Conservation (phyloP, 2,113 vertebrate genomes). For the Scolopax mira region DNA sequence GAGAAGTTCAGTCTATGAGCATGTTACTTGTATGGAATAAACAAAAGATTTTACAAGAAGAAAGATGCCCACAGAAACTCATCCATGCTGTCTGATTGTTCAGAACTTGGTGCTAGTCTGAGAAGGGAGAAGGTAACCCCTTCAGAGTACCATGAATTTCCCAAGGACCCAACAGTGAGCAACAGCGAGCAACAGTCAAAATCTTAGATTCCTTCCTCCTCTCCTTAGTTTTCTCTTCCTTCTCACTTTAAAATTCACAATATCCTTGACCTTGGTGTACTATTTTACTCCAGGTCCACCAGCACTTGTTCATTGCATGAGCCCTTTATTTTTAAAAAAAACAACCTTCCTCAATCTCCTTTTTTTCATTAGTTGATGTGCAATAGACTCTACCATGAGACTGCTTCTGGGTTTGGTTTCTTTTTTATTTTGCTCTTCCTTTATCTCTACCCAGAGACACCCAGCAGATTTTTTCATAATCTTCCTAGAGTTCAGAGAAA, state of each 20-base stretch:
- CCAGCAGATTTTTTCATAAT: slow-evolving; percentile 34
- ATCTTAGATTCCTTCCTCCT: neutral
- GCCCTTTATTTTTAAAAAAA: neutral
- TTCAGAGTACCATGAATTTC: neutral
- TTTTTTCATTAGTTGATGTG: slow-evolving; percentile 4
- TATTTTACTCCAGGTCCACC: neutral
- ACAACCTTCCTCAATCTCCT: neutral
- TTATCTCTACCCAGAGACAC: slow-evolving; percentile 43
- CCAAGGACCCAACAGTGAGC: neutral
- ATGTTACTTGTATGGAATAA: neutral
- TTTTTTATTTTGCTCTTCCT: slow-evolving; percentile 39
- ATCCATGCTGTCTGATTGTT: neutral
- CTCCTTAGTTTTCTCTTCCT: neutral
- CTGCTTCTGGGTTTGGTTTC: neutral
- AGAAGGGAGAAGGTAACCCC: neutral
- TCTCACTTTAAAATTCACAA: neutral
- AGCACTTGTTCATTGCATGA: neutral
- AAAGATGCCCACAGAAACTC: neutral
- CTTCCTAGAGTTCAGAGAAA: slow-evolving; percentile 21
- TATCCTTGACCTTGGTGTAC: neutral
- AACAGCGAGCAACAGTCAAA: neutral
- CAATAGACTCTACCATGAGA: neutral
- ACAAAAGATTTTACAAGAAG: neutral
- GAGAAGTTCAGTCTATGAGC: neutral
- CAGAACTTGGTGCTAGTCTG: neutral